Percentiles rank a stretch among this genome's conserved stretches.
Evolutionary conservation across 2,888 invertebrate genomes (phyloP).

Genomic region (Drosophila cyrtoloma): DNA sequence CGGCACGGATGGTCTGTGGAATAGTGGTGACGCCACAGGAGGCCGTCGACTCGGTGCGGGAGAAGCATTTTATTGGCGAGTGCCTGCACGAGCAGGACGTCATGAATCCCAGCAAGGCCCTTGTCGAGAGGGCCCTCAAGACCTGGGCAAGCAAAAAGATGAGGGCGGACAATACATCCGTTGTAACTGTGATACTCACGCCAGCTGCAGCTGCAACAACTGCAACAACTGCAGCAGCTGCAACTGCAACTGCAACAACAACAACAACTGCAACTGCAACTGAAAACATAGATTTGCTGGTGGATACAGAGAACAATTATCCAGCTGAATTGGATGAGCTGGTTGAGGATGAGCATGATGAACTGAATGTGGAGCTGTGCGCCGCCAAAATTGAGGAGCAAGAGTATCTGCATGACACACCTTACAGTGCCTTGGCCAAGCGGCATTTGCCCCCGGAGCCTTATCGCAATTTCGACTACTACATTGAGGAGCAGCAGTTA

Average conservation of each 20-base stretch:
- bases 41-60: constrained; percentile 93
- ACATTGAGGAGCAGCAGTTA: constrained; percentile 65
- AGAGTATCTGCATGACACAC: constrained; percentile 62
- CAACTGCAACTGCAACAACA: constrained; percentile 8
- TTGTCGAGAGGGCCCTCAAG: constrained; percentile 93
- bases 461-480: constrained; percentile 80
- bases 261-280: constrained; percentile 12
- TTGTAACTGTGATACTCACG: constrained; percentile 91
- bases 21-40: constrained; percentile 94
- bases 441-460: constrained; percentile 80
- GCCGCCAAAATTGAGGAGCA: constrained; percentile 54
- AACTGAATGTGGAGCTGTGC: constrained; percentile 22
- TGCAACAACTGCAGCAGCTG: background rate
- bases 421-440: constrained; percentile 80
- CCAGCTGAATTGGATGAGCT: constrained; percentile 26
- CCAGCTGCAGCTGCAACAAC: constrained; percentile 30
- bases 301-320: constrained; percentile 62
- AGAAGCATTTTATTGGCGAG: constrained; percentile 86
- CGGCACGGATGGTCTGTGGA: constrained; percentile 98
- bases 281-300: constrained; percentile 32
- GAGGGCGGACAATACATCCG: constrained; percentile 98
- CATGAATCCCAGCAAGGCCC: constrained; percentile 94
- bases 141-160: constrained; percentile 93
- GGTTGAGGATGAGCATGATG: constrained; percentile 37
- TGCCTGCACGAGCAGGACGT: constrained; percentile 78